Evolutionary conservation across 1,140 invertebrate species (phyloP).

Genomic region (Brachionus asplanchnoidis): DNA sequence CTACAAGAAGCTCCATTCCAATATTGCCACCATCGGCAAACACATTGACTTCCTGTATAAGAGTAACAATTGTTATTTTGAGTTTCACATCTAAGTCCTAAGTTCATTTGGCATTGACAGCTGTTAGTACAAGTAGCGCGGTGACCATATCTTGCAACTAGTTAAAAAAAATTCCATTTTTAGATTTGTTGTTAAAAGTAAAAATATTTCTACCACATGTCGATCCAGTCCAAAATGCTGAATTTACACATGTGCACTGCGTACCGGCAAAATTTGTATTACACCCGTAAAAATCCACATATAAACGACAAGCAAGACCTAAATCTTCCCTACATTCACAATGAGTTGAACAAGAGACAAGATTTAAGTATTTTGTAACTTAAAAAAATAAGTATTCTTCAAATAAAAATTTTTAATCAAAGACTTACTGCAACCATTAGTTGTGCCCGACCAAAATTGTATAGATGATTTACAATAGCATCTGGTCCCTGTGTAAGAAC

Average conservation of each 20-base stretch:
- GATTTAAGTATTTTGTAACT: neutral
- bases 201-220: neutral
- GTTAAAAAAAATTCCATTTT: neutral
- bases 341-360: neutral
- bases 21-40: neutral
- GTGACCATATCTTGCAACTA: neutral
- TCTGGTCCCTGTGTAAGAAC: neutral
- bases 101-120: neutral
- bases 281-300: neutral
- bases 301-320: neutral
- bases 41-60: neutral
- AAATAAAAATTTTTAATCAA: too few species aligned
- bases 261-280: neutral
- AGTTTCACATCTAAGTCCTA: neutral
- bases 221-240: neutral
- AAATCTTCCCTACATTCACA: conserved; percentile 2
- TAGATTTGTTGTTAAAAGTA: neutral
- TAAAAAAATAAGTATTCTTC: too few species aligned
- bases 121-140: neutral
- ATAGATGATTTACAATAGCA: neutral
- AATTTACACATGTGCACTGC: neutral
- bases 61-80: neutral
- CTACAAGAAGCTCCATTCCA: neutral
- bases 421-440: neutral
- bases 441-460: neutral